Base-by-base conservation (phyloP, 23 tunicate genomes). In the Phallusia fumigata region DNA sequence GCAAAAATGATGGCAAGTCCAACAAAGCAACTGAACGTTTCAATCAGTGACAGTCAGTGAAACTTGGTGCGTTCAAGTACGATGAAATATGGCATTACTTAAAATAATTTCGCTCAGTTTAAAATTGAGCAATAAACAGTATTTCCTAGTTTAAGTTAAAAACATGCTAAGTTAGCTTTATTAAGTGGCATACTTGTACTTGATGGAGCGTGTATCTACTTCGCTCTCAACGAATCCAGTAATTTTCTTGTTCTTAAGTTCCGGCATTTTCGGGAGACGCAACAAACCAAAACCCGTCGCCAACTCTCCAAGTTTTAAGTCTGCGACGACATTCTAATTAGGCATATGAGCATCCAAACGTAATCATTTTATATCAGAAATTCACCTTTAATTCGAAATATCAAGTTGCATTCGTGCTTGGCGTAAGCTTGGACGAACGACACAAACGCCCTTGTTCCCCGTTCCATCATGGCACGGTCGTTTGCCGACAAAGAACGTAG, bases 191-290 rank as follows among this genome's bases (percentile, higher is more conserved):
- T 28, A 93, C 97, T 65, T 84, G 92, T 88, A 90, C 64, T 53
- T 80, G 19, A 90, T 86, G 0, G 73, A 36, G 0, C 36, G 22
- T 5, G 89, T 77, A 33, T 96, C 91, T 44, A 92, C 87, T 5
- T 85, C 86, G 40, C 85, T 28, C 3, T 79, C 64, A 0, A 36
- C 65, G 35, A 96, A 96, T 22, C 76, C 97, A 31, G 74, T 80
- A 64, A 92, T 69, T 79, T 88, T 77, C 34, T 64, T 85, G 33
- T 84, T 81, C 75, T 86, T 83, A 36, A 92, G 44, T 81, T 96
- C 99, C 0, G 95, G 93, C 99, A 96, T 92, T 80, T 47, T 88
- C 1, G 99, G 99, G 33, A 96, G 73, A 93, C 83, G 80, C 40
- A 96, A 83, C 58, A 96, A 77, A 31, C 88, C 99, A 80, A 92